phyloP scores from a whole-genome alignment of 2,113 vertebrate species.

The Oophaga pumilio region DNA sequence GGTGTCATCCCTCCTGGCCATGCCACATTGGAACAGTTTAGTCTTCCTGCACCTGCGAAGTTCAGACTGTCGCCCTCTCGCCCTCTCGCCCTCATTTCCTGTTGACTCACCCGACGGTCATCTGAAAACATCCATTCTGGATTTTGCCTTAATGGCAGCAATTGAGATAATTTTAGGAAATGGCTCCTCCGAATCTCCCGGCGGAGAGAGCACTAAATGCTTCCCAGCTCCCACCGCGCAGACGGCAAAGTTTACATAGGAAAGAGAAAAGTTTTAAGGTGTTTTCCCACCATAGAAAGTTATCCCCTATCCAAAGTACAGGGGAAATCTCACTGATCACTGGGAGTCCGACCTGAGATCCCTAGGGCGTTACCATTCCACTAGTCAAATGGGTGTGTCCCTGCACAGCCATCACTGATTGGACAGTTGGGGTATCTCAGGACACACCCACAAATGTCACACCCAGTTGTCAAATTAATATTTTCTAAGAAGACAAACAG shows the following conservation, averaged over 20 bases:
- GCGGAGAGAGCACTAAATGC: background rate
- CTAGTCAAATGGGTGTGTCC: no score
- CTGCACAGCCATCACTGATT: no score
- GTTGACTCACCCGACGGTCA: conserved; percentile 24
- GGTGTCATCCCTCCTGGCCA: background rate
- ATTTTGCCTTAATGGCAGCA: conserved; percentile 52
- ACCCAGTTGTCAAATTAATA: no score
- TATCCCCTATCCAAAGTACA: no score
- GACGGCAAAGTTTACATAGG: background rate
- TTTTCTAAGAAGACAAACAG: no score
- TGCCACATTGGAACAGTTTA: conserved; percentile 35
- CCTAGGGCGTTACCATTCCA: no score
- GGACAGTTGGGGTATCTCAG: no score
- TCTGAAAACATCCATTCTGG: conserved; percentile 37
- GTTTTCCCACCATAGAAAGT: no score
- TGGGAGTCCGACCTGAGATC: no score
- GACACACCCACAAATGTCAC: no score
- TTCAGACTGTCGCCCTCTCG: conserved; percentile 5
- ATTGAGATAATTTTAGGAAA: conserved; percentile 58
- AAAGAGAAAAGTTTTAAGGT: background rate
- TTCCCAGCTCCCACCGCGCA: conserved; percentile 22
- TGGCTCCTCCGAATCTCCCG: conserved; percentile 29
- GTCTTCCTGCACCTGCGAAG: conserved; percentile 34
- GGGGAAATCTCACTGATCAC: no score
- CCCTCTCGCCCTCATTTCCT: conserved; percentile 20